Evolutionary conservation across 2,888 invertebrate genomes (phyloP).

Genomic region (Erannis defoliaria): DNA sequence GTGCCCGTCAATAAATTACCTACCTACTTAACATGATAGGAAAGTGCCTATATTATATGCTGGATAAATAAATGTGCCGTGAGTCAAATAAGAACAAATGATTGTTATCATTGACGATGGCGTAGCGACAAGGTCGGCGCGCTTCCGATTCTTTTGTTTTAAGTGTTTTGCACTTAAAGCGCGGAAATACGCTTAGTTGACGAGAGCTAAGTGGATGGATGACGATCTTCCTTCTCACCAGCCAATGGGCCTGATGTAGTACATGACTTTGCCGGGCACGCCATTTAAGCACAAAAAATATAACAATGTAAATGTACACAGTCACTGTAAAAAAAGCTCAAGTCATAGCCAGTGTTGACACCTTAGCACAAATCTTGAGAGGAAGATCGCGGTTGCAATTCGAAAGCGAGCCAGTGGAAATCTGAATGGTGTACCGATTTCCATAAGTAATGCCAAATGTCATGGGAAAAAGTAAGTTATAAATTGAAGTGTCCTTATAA

Average conservation of each 20-base stretch:
- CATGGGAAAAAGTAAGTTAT: constrained; percentile 63
- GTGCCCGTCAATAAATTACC: constrained; percentile 25
- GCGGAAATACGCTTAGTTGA: constrained; percentile 83
- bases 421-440: constrained; percentile 34
- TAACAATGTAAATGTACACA: constrained; percentile 65
- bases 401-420: constrained; percentile 49
- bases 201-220: constrained; percentile 78
- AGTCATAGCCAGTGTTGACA: constrained; percentile 46
- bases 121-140: constrained; percentile 65
- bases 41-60: constrained; percentile 23
- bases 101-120: constrained; percentile 62
- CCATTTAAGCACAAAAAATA: constrained; percentile 60
- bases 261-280: constrained; percentile 51
- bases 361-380: constrained; percentile 24
- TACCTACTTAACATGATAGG: not conserved
- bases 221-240: constrained; percentile 70
- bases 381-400: constrained; percentile 29
- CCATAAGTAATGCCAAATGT: constrained; percentile 51
- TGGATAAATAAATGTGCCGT: constrained; percentile 42
- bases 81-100: constrained; percentile 52
- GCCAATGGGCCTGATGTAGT: constrained; percentile 67
- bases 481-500: constrained; percentile 67
- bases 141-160: constrained; percentile 79
- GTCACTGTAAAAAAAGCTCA: constrained; percentile 48
- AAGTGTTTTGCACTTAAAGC: constrained; percentile 67